These are phyloP conservation scores for Tadarida brasiliensis DNA, from an alignment of 2,797 vertebrate species.

Conservation along the genomic window DNA sequence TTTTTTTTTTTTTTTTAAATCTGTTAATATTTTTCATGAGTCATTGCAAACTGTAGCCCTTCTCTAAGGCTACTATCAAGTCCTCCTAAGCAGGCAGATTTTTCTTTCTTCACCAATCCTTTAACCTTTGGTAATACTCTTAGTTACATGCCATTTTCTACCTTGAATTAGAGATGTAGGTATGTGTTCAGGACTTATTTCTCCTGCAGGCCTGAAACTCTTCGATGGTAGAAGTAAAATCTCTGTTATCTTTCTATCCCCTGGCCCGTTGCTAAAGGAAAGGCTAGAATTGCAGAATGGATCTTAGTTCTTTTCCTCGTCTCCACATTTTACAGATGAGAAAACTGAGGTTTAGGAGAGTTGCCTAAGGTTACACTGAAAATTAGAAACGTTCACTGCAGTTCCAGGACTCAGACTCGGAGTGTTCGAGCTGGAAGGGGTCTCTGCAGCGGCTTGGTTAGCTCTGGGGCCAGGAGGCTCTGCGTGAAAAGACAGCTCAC, in stretches of 20 bases:
- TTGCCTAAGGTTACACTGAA: neutral
- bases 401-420: neutral
- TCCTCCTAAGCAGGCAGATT: neutral
- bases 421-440: neutral
- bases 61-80: neutral
- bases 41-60: neutral
- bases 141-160: neutral
- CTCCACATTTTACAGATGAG: conserved; percentile 41
- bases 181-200: neutral
- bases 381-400: neutral
- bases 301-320: neutral
- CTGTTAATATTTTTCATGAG: neutral
- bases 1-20: neutral
- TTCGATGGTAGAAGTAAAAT: neutral
- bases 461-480: neutral
- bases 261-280: neutral
- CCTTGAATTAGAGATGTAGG: neutral
- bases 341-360: conserved; percentile 43
- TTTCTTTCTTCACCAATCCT: neutral
- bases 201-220: neutral
- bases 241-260: neutral
- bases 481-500: neutral
- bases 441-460: neutral
- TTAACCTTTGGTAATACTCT: neutral
- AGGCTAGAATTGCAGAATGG: neutral